phyloP scores from a whole-genome alignment of 2,888 invertebrate genomes.

The Hesperia comma region DNA sequence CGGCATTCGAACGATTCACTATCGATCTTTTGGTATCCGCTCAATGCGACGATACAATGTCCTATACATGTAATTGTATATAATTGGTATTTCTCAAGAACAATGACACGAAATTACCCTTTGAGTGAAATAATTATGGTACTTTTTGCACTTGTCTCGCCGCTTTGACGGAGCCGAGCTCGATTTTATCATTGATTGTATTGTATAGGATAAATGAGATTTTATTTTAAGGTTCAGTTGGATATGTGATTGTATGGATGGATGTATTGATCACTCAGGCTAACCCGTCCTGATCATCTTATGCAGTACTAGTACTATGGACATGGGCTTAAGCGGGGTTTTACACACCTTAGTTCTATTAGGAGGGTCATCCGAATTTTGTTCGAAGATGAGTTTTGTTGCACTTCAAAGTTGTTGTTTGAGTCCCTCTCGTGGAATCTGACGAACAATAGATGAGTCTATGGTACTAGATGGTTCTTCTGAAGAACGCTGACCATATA shows the following conservation, averaged over 20 bases:
- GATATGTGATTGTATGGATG: neutral
- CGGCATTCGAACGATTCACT: conserved; percentile 67
- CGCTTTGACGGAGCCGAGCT: conserved; percentile 75
- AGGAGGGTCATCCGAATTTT: too few species aligned
- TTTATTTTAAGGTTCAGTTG: conserved; percentile 13
- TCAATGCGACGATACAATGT: conserved; percentile 70
- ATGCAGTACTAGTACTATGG: too few species aligned
- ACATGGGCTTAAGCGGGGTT: too few species aligned
- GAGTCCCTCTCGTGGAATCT: too few species aligned
- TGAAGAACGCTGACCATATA: too few species aligned
- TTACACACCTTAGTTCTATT: too few species aligned
- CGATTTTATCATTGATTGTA: conserved; percentile 56
- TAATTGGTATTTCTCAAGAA: conserved; percentile 83
- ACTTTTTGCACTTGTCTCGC: conserved; percentile 61
- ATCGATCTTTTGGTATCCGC: conserved; percentile 72
- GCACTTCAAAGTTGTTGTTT: too few species aligned
- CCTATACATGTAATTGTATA: conserved; percentile 83
- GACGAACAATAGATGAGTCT: too few species aligned
- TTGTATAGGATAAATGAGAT: conserved; percentile 41
- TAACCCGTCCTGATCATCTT: too few species aligned
- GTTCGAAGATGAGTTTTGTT: too few species aligned
- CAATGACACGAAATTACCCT: conserved; percentile 81
- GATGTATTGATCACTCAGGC: too few species aligned
- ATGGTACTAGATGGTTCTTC: too few species aligned
- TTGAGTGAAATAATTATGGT: conserved; percentile 79